Evolutionary conservation across 2,797 vertebrate genomes (phyloP).

Genomic region (Crocidura indochinensis): DNA sequence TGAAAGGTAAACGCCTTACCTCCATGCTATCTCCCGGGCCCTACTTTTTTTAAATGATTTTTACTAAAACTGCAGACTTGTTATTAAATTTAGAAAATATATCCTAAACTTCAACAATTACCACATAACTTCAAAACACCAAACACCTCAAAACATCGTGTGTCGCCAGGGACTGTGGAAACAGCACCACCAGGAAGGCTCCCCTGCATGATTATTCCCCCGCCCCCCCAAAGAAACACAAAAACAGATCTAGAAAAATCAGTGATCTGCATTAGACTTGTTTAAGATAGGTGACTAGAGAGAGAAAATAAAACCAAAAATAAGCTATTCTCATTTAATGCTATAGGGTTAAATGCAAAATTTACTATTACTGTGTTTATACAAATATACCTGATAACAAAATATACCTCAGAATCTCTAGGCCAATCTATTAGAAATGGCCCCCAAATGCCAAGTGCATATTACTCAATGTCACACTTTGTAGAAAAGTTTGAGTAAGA

Average conservation of each 20-base stretch:
- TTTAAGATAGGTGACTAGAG: background rate
- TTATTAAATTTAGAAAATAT: constrained; percentile 12
- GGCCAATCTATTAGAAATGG: constrained; percentile 51
- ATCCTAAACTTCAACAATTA: constrained; percentile 56
- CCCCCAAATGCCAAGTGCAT: background rate
- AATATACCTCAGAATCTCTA: constrained; percentile 23
- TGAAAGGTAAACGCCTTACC: no score
- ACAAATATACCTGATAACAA: constrained; percentile 51
- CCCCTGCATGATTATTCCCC: no score
- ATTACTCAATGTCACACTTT: constrained; percentile 21
- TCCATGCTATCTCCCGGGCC: no score
- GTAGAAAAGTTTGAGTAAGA: constrained; percentile 11
- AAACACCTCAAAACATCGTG: constrained; percentile 29
- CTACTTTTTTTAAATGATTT: constrained; percentile 24
- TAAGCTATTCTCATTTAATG: background rate
- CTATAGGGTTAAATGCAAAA: constrained; percentile 33
- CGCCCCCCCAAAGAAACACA: background rate
- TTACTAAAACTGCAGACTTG: constrained; percentile 25
- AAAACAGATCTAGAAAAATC: constrained; percentile 21
- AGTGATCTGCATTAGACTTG: constrained; percentile 39
- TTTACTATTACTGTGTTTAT: constrained; percentile 15
- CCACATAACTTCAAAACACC: constrained; percentile 4
- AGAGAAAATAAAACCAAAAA: constrained; percentile 37
- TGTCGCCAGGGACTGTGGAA: background rate
- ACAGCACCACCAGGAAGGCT: no score